Evolutionary conservation across 53 echinoderm and acorn worm species (phyloP).

Genomic region (Stichopus horrens): DNA sequence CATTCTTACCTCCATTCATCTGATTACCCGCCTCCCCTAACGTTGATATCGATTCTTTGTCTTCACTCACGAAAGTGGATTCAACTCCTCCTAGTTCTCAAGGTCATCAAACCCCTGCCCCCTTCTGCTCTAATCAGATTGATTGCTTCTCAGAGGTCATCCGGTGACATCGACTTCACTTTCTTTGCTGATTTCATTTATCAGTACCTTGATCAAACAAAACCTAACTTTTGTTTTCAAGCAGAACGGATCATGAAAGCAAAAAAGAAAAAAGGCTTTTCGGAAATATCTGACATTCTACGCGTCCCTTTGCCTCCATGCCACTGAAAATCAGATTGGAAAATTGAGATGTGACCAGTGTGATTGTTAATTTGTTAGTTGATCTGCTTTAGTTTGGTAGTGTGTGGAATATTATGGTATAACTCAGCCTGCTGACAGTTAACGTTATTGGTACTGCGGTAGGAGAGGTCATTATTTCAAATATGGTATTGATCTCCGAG

Average conservation of each 20-base stretch:
- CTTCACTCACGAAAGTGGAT: slow-evolving; percentile 8
- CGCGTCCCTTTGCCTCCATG: neutral
- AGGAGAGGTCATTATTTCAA: too few relatives aligned
- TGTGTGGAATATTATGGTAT: neutral
- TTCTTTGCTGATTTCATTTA: neutral
- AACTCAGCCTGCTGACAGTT: too few relatives aligned
- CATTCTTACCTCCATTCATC: neutral
- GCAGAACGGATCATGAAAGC: neutral
- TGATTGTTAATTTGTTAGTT: neutral
- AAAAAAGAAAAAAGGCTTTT: neutral
- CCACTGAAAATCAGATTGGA: slow-evolving; percentile 8
- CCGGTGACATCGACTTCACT: slow-evolving; percentile 8
- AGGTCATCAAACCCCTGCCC: neutral
- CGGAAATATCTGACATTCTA: neutral
- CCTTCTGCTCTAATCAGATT: slow-evolving; percentile 10
- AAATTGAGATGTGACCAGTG: slow-evolving; percentile 36
- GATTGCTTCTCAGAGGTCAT: neutral
- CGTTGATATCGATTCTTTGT: neutral
- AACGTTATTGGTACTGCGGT: too few relatives aligned
- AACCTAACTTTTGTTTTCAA: neutral
- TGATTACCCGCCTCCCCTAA: neutral
- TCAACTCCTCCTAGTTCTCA: neutral
- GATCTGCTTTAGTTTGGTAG: neutral
- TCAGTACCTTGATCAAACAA: slow-evolving; percentile 24
- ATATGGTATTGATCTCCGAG: too few relatives aligned